Conservation (phyloP, 2,888 invertebrate genomes). For the Tetramorium bicarinatum region DNA sequence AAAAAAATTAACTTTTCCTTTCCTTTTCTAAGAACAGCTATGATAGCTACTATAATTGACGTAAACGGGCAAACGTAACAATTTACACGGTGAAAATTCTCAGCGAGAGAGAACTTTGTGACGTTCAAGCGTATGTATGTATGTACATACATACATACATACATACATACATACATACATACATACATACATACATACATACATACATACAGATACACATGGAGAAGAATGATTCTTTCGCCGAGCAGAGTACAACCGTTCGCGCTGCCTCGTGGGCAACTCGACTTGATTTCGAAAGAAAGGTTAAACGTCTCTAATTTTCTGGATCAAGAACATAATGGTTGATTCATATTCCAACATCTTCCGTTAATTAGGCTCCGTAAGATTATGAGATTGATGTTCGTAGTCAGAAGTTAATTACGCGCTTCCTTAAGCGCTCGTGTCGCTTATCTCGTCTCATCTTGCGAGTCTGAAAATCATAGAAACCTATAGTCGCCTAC, state of each 20-base stretch:
- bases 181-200: too few relatives aligned
- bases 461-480: too few relatives aligned
- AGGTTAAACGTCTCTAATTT: not conserved
- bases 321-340: not conserved
- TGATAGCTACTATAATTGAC: not conserved
- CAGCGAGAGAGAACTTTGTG: too few relatives aligned
- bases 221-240: not conserved
- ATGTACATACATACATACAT: too few relatives aligned
- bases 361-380: not conserved
- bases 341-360: not conserved
- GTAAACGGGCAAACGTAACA: not conserved
- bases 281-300: not conserved
- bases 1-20: not conserved
- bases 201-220: too few relatives aligned
- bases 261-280: too few relatives aligned
- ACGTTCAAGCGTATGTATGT: too few relatives aligned
- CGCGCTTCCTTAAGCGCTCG: not conserved
- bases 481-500: too few relatives aligned
- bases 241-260: not conserved
- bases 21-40: not conserved
- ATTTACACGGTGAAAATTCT: too few relatives aligned
- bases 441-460: too few relatives aligned
- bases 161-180: too few relatives aligned
- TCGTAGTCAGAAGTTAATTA: not conserved
- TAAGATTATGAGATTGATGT: not conserved